phyloP scores from a whole-genome alignment of 2,797 vertebrate species.

The Poecilia wingei region DNA sequence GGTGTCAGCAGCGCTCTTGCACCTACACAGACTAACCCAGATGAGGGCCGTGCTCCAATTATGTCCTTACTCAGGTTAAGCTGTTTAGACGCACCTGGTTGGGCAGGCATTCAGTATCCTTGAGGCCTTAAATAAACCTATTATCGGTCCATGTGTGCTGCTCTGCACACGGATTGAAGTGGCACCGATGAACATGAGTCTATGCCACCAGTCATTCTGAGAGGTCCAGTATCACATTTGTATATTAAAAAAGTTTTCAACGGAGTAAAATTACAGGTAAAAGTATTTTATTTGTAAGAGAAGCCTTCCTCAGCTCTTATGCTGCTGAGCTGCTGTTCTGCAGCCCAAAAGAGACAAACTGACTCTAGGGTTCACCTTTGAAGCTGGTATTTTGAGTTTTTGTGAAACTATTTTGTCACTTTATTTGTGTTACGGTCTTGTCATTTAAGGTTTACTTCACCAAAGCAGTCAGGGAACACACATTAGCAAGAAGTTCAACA shows the following conservation, averaged over 20 bases:
- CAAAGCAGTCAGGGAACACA: not conserved
- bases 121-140: slow-evolving; percentile 66
- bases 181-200: slow-evolving; percentile 15
- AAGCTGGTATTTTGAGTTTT: not conserved
- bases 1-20: slow-evolving; percentile 13
- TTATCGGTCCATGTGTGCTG: slow-evolving; percentile 50
- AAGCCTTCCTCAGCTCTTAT: not conserved
- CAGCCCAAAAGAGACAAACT: not conserved
- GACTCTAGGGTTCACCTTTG: not conserved
- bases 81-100: slow-evolving; percentile 60
- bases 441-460: not conserved
- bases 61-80: slow-evolving; percentile 63
- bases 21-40: slow-evolving; percentile 26
- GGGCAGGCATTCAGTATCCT: slow-evolving; percentile 45
- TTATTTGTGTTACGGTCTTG: not conserved
- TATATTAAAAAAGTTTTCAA: not conserved
- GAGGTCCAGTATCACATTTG: not conserved
- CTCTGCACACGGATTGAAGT: slow-evolving; percentile 35
- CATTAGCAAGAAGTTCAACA: not conserved
- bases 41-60: slow-evolving; percentile 45
- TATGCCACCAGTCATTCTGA: not conserved
- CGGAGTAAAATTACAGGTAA: not conserved
- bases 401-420: not conserved
- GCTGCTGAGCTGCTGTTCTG: not conserved
- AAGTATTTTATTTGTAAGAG: not conserved